Evolutionary conservation across 2,888 invertebrate genomes (phyloP).

Genomic region (Sarcophaga carnaria): DNA sequence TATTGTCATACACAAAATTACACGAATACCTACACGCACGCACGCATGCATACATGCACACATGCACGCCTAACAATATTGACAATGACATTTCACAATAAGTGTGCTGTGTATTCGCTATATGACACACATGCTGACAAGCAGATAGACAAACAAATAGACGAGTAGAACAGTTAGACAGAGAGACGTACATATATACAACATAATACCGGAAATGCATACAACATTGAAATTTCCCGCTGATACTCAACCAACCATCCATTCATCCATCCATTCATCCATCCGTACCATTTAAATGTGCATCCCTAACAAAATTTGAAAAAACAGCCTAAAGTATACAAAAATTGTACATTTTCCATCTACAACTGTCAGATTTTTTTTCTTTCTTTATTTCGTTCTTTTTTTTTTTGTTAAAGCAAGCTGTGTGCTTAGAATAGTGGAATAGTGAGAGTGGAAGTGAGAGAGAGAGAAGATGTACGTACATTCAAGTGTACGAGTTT

Average conservation of each 20-base stretch:
- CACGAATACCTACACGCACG: neutral
- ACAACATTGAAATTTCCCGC: slow-evolving; percentile 61
- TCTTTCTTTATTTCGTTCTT: neutral
- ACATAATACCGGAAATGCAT: slow-evolving; percentile 54
- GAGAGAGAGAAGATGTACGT: neutral
- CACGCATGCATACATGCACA: neutral
- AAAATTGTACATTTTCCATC: slow-evolving; percentile 42
- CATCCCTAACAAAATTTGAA: slow-evolving; percentile 27
- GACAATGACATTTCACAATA: neutral
- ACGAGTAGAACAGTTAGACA: neutral
- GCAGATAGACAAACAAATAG: slow-evolving; percentile 1
- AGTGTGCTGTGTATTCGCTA: slow-evolving; percentile 13
- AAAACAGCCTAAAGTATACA: slow-evolving; percentile 46
- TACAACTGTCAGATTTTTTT: neutral
- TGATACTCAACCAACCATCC: slow-evolving; percentile 21
- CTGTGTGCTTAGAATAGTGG: too few relatives aligned
- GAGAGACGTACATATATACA: slow-evolving; percentile 2
- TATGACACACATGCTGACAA: slow-evolving; percentile 14
- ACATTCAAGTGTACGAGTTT: slow-evolving; percentile 16
- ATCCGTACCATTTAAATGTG: slow-evolving; percentile 41
- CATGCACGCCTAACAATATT: neutral
- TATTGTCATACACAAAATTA: slow-evolving; percentile 47
- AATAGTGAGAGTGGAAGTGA: neutral
- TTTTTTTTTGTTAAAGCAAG: too few relatives aligned
- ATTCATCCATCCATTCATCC: neutral